Percentiles rank a stretch among this genome's conserved stretches.
phyloP scores from a whole-genome alignment of 2,113 vertebrate genomes.

The Pycnonotus jocosus region DNA sequence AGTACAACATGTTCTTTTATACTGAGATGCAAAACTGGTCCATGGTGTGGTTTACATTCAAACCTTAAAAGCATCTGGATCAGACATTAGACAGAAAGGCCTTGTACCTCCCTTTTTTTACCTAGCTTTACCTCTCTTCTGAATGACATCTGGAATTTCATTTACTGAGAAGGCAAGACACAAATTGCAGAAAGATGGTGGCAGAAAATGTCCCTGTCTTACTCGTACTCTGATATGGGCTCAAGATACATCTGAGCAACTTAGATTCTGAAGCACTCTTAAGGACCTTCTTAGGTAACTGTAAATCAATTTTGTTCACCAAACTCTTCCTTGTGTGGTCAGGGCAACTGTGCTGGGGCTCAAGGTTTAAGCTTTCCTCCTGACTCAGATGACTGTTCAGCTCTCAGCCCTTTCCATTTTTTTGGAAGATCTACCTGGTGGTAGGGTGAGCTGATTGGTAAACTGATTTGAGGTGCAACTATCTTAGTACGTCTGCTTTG shows the following conservation, averaged over 20 bases:
- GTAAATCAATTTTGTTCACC: background rate
- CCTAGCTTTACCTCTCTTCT: background rate
- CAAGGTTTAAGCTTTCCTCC: background rate
- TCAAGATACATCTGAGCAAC: background rate
- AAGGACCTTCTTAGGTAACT: background rate
- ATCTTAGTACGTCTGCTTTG: background rate
- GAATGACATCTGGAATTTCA: background rate
- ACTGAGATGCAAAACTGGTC: background rate
- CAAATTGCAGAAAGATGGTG: background rate
- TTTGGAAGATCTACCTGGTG: background rate
- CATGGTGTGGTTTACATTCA: background rate
- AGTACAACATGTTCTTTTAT: background rate
- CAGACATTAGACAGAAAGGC: background rate
- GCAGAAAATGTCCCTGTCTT: background rate
- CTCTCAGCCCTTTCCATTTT: background rate
- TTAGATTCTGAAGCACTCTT: background rate
- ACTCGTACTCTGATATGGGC: background rate
- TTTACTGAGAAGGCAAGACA: background rate
- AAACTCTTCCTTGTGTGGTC: background rate
- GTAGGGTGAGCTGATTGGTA: background rate
- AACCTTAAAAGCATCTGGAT: background rate
- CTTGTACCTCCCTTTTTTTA: background rate
- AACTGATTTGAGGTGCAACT: background rate
- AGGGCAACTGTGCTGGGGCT: accelerated
- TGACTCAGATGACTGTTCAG: background rate